phyloP scores from a whole-genome alignment of 2,797 vertebrate genomes.

The Rhinichthys osculus region DNA sequence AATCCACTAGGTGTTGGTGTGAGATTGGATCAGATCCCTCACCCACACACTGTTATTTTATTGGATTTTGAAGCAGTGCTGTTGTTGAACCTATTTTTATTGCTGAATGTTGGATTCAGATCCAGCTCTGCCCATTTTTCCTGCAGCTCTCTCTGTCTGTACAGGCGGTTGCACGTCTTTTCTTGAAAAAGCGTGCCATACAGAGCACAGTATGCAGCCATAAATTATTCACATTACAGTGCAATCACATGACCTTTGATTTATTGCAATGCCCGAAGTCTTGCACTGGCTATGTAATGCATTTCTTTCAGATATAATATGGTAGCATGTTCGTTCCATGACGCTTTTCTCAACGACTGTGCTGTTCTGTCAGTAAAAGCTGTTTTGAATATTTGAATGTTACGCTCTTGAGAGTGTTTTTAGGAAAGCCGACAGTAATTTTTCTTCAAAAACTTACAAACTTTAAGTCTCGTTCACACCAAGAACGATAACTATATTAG shows the following conservation, averaged over 20 bases:
- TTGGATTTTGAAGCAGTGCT: neutral
- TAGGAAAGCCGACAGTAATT: neutral
- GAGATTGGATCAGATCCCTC: conserved; percentile 8
- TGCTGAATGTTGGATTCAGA: conserved; percentile 3
- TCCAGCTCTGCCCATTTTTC: conserved; percentile 9
- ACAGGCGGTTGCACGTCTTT: neutral
- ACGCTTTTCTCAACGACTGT: neutral
- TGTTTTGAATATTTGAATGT: neutral
- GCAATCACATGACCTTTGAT: conserved; percentile 38
- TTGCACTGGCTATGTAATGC: neutral
- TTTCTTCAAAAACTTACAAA: conserved; percentile 6
- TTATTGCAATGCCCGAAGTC: neutral
- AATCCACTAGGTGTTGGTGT: neutral
- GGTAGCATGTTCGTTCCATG: neutral
- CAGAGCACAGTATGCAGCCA: neutral
- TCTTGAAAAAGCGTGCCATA: conserved; percentile 18
- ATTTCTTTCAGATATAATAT: neutral
- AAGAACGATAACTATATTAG: neutral
- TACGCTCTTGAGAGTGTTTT: neutral
- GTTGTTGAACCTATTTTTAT: conserved; percentile 10
- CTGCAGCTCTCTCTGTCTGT: neutral
- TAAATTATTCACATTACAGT: conserved; percentile 29
- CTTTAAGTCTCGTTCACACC: neutral
- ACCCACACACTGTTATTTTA: neutral
- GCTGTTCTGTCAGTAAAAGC: neutral